Conservation (phyloP, 1,140 invertebrate species). For the Lerema accius region DNA sequence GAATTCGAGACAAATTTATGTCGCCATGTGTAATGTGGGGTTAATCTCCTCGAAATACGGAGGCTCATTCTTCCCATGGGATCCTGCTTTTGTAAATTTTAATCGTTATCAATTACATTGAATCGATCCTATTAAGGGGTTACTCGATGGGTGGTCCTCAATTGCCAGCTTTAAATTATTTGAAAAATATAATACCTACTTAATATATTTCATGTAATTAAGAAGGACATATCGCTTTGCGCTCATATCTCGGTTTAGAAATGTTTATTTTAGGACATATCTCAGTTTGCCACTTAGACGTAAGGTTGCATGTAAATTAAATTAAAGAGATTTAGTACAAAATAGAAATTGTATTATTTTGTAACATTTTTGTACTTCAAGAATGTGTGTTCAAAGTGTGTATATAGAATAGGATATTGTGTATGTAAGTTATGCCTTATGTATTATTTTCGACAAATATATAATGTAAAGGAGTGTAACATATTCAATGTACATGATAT, state of each 20-base stretch:
- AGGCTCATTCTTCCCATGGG: constrained; percentile 45
- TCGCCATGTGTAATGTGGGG: constrained; percentile 46
- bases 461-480: constrained; percentile 24
- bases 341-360: constrained; percentile 60
- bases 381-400: constrained; percentile 61
- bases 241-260: constrained; percentile 59
- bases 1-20: constrained; percentile 54
- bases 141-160: constrained; percentile 40
- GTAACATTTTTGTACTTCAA: constrained; percentile 56
- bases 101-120: constrained; percentile 44
- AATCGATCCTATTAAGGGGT: constrained; percentile 38
- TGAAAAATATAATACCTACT: constrained; percentile 38
- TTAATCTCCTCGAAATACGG: constrained; percentile 52
- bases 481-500: constrained; percentile 25
- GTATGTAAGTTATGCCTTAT: constrained; percentile 20
- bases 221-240: constrained; percentile 49
- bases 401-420: constrained; percentile 40
- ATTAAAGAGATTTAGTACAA: constrained; percentile 66
- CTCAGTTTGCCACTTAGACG: constrained; percentile 68
- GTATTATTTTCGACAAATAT: constrained; percentile 25
- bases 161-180: constrained; percentile 63
- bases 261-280: constrained; percentile 65
- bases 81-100: constrained; percentile 51
- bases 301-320: constrained; percentile 46
- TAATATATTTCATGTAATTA: constrained; percentile 46